Evolutionary conservation across 2,888 invertebrate genomes (phyloP).

Genomic region (Agrochola lota): DNA sequence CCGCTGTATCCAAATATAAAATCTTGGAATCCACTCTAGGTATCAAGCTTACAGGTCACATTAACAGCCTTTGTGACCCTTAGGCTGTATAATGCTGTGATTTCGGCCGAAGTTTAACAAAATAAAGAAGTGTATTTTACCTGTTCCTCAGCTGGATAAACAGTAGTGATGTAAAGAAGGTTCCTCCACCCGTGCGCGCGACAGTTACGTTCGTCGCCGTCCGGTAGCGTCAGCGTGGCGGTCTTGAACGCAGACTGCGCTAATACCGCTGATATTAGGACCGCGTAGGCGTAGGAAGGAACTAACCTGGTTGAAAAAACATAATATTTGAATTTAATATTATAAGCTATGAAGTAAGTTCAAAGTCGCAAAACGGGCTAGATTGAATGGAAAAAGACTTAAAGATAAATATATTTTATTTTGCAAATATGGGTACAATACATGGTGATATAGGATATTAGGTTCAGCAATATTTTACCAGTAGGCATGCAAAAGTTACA

Average conservation of each 20-base stretch:
- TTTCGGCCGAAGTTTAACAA: neutral
- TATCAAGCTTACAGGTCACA: neutral
- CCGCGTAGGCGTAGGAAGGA: conserved; percentile 91
- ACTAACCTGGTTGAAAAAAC: conserved; percentile 85
- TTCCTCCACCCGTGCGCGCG: conserved; percentile 92
- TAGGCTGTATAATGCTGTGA: neutral
- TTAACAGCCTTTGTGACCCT: neutral
- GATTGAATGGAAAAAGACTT: neutral
- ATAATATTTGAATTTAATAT: neutral
- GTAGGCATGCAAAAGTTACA: no score
- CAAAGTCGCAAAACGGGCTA: neutral
- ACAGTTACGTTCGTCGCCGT: conserved; percentile 90
- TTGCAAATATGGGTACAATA: no score
- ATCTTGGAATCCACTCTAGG: neutral
- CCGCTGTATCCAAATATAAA: neutral
- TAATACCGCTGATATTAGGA: conserved; percentile 88
- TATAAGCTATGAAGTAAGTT: neutral
- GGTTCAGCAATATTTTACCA: no score
- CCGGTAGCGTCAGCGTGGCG: conserved; percentile 86
- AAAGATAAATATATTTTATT: no score
- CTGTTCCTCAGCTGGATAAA: conserved; percentile 91
- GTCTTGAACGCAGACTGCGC: conserved; percentile 73
- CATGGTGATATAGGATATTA: no score
- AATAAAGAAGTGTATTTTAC: conserved; percentile 65
- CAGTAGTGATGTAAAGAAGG: conserved; percentile 91